Evolutionary conservation across 2,888 invertebrate genomes (phyloP).

Genomic region (Ptilodon capucinus): DNA sequence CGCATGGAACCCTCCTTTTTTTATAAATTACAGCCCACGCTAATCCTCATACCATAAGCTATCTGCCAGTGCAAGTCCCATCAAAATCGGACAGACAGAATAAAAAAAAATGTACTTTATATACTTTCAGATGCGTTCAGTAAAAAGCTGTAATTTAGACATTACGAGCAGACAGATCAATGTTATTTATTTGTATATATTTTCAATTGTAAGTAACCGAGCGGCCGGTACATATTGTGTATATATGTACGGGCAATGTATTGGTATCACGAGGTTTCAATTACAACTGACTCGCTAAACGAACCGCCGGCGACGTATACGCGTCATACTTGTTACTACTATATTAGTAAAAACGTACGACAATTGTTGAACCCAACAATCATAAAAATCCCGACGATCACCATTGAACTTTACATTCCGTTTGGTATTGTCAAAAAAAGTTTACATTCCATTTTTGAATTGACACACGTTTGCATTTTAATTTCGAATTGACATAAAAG

Average conservation of each 20-base stretch:
- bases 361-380: slow-evolving; percentile 18
- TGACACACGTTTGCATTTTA: not conserved
- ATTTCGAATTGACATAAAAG: too few species aligned
- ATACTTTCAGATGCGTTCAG: too few species aligned
- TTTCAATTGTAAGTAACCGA: not conserved
- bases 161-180: too few species aligned
- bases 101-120: too few species aligned
- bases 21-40: too few species aligned
- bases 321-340: slow-evolving; percentile 37
- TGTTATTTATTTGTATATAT: slow-evolving; percentile 1
- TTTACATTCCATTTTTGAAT: not conserved
- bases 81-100: too few species aligned
- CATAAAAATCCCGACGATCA: not conserved
- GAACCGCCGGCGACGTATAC: slow-evolving; percentile 31
- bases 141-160: too few species aligned
- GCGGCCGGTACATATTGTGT: slow-evolving; percentile 1
- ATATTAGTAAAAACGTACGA: slow-evolving; percentile 6
- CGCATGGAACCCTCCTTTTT: too few species aligned
- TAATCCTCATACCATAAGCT: too few species aligned
- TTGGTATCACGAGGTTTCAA: slow-evolving; percentile 76
- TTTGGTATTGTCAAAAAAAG: not conserved
- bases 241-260: slow-evolving; percentile 39
- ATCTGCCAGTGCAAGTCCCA: too few species aligned
- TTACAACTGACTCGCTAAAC: slow-evolving; percentile 69
- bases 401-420: not conserved